Evolutionary conservation across 2,113 vertebrate genomes (phyloP), one percentile per base, ranked within the genome.

Genomic region (Lontra canadensis): DNA sequence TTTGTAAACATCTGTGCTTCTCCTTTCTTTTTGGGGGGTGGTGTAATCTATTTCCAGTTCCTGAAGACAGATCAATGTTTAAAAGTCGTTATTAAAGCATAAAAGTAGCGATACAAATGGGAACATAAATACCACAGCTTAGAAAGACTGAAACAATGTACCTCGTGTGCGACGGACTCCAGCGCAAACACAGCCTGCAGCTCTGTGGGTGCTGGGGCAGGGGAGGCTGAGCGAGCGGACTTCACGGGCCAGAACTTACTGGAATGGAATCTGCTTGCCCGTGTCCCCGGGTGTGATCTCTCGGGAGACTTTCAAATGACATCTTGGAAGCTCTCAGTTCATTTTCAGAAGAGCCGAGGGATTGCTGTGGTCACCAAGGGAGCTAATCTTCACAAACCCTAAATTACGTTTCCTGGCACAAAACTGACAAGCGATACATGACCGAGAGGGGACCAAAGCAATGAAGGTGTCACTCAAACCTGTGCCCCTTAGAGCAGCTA

Each of bases 141-240:
- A 42, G 90, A n/a, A 39, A 5, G 39, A 13, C 10, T 1, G 25
- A 21, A 67, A 29, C 55, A 7, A 6, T 0, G 31, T 15, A 23
- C 63, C 15, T 0, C 6, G 21, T 0, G 18, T 6, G 4, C 6
- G 7, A 1, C 5, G 0, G 21, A 14, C 21, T 31, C 18, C 1
- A 0, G 88, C 0, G 3, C 52, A 11, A 4, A 47, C 4, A 1
- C 0, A 61, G 20, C 1, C 1, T 1, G 3, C 4, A 14, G 3
- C 15, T 18, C 63, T 34, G 23, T 13, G 8, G 4, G 26, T 10
- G 9, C 61, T 7, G 2, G 18, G 73, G n/a, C 0, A 1, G 6
- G 31, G 3, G 12, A 14, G 23, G 12, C 44, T n/a, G 26, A 1
- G 14, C 0, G 11, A 5, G 61, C 1, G 61, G 26, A 29, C 29